A percentile compares a stretch with the other conserved stretches of the same genome.
phyloP scores from a whole-genome alignment of 2,797 vertebrate genomes.

The Oreochromis grahami region DNA sequence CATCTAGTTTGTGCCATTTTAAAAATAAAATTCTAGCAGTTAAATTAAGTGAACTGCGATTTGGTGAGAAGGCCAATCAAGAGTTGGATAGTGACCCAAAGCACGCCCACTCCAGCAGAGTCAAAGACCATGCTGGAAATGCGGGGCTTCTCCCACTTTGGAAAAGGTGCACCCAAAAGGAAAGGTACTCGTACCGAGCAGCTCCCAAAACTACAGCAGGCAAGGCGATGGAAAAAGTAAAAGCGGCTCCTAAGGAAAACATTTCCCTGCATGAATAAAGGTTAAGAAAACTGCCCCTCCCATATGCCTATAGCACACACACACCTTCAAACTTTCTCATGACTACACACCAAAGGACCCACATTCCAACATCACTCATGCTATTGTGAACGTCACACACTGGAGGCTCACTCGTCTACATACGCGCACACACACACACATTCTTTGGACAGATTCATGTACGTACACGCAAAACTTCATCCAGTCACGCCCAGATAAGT shows the following conservation, averaged over 20 bases:
- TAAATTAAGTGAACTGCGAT: slow-evolving; percentile 71
- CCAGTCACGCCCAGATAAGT: slow-evolving; percentile 60
- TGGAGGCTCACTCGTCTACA: neutral
- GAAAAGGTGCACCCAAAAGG: neutral
- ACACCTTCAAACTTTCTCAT: slow-evolving; percentile 53
- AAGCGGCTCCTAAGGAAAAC: neutral
- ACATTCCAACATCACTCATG: slow-evolving; percentile 70
- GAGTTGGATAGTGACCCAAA: slow-evolving; percentile 15
- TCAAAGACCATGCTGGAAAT: slow-evolving; percentile 12
- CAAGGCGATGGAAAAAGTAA: neutral
- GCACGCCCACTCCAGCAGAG: slow-evolving; percentile 10
- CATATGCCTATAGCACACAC: neutral
- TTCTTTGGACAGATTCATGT: slow-evolving; percentile 44
- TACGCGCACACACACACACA: slow-evolving; percentile 11
- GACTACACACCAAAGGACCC: slow-evolving; percentile 35
- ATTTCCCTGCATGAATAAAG: slow-evolving; percentile 26
- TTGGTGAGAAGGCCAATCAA: slow-evolving; percentile 30
- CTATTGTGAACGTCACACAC: slow-evolving; percentile 58
- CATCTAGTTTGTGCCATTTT: slow-evolving; percentile 37
- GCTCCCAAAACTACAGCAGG: slow-evolving; percentile 2
- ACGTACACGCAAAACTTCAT: slow-evolving; percentile 46
- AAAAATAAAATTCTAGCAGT: slow-evolving; percentile 72
- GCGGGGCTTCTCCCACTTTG: neutral
- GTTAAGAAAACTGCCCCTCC: slow-evolving; percentile 25
- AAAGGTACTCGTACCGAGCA: neutral